These are phyloP conservation scores for Falco novaeseelandiae DNA, from an alignment of 2,797 vertebrate genomes.

Conservation along the genomic window DNA sequence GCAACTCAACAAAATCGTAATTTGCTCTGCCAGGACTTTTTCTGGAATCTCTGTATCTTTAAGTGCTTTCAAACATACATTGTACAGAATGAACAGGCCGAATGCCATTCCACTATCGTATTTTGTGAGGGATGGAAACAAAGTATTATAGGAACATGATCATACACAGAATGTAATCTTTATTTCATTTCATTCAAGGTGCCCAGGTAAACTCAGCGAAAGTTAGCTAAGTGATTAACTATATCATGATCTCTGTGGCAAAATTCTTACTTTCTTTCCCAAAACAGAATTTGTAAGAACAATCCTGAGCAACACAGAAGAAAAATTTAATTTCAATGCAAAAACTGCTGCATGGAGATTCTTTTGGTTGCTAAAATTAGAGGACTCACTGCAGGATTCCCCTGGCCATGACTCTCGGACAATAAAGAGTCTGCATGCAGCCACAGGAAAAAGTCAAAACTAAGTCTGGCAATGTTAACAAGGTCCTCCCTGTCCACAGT, in stretches of 20 bases:
- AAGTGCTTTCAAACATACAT: background rate
- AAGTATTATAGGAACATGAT: background rate
- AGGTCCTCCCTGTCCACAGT: background rate
- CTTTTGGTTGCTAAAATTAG: background rate
- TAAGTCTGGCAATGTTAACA: background rate
- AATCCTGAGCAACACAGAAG: background rate
- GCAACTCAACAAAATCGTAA: background rate
- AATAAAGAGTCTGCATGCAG: background rate
- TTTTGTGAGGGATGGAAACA: background rate
- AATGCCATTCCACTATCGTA: background rate
- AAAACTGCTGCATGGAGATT: background rate
- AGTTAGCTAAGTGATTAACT: background rate
- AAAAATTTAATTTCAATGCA: background rate
- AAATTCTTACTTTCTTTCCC: background rate
- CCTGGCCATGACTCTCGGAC: background rate
- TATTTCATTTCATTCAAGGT: background rate
- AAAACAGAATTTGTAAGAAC: conserved; percentile 9
- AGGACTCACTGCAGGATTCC: conserved; percentile 4
- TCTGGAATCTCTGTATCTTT: background rate
- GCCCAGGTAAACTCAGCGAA: background rate
- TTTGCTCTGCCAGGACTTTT: background rate
- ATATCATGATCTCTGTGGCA: background rate
- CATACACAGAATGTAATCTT: background rate
- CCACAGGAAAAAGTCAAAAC: background rate
- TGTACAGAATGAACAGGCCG: background rate